Evolutionary conservation across 2,888 invertebrate species (phyloP).

Genomic region (Sycophila texana): DNA sequence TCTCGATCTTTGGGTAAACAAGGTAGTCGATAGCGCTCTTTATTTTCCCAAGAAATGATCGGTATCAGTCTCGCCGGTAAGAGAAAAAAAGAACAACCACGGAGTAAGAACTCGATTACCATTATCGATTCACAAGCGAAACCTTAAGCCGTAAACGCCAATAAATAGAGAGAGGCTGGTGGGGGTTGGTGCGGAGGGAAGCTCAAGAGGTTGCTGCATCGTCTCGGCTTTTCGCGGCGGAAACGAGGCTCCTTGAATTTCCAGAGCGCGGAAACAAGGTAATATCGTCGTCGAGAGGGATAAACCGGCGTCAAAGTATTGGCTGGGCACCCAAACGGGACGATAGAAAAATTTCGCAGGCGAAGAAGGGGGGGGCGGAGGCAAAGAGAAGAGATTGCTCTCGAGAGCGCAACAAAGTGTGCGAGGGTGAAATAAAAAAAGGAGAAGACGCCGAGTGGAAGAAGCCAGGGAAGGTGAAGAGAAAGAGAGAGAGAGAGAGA

Average conservation of each 20-base stretch:
- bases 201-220: too few relatives aligned
- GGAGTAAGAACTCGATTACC: slow-evolving; percentile 3
- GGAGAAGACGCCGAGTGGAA: neutral
- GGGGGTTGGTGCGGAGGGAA: too few relatives aligned
- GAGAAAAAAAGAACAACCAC: neutral
- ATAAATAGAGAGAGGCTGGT: too few relatives aligned
- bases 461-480: neutral
- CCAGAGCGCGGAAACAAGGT: slow-evolving; percentile 2
- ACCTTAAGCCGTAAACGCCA: neutral
- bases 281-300: neutral
- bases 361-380: neutral
- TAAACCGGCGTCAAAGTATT: slow-evolving; percentile 25
- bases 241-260: slow-evolving; percentile 17
- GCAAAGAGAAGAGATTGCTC: neutral
- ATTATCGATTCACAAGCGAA: slow-evolving; percentile 10
- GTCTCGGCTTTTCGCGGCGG: too few relatives aligned
- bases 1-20: too few relatives aligned
- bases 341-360: neutral
- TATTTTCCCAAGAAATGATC: slow-evolving; percentile 10
- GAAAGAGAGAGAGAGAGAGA: slow-evolving; percentile 13
- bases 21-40: too few relatives aligned
- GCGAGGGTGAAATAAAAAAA: neutral
- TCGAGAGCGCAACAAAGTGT: neutral
- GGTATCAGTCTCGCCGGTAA: neutral
- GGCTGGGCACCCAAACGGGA: slow-evolving; percentile 3